Evolutionary conservation across 2,113 vertebrate species (phyloP).

Genomic region (Antidorcas marsupialis): DNA sequence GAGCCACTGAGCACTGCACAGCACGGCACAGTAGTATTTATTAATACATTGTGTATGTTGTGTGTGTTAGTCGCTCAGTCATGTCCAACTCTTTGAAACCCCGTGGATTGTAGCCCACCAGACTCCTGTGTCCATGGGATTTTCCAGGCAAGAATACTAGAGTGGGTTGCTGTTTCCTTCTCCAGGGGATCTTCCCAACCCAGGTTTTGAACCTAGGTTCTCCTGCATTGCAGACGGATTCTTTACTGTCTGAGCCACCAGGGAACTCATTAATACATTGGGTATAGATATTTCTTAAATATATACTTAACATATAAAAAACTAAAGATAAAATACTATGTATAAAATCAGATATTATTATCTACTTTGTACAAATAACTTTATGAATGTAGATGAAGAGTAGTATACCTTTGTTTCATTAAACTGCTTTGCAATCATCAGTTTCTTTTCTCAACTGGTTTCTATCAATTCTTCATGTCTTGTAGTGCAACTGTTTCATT

Average conservation of each 20-base stretch:
- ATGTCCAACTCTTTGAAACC: background rate
- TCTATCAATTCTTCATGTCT: background rate
- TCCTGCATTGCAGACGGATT: background rate
- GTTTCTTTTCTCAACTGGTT: background rate
- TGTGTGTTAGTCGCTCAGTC: background rate
- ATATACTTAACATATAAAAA: background rate
- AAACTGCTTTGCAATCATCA: background rate
- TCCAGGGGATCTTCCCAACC: background rate
- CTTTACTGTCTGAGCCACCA: background rate
- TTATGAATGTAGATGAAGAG: background rate
- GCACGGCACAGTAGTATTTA: background rate
- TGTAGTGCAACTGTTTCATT: background rate
- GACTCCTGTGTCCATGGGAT: background rate
- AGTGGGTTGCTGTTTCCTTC: background rate
- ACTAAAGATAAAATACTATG: background rate
- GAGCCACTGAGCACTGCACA: background rate
- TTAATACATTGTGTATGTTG: background rate
- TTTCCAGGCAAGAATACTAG: background rate
- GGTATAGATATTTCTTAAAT: background rate
- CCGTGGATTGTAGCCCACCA: background rate
- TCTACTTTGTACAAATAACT: background rate
- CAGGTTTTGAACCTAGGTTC: background rate
- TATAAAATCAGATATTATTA: background rate
- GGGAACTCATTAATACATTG: background rate
- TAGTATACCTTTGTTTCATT: background rate